Evolutionary conservation across 2,888 invertebrate species (phyloP).

Genomic region (Lithophane leautieri): DNA sequence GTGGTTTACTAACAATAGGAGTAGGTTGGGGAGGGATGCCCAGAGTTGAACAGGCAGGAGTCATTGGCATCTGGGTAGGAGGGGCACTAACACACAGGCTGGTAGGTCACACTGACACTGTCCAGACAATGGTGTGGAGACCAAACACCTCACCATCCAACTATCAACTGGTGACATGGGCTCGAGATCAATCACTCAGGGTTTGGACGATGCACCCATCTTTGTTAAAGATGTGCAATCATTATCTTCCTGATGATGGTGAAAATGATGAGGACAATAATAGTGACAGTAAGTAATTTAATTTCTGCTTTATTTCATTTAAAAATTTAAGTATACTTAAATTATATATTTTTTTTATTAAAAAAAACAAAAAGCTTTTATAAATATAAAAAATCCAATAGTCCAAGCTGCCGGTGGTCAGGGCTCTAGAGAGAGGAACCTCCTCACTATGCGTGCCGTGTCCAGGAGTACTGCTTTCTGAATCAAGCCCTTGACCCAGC

Average conservation of each 20-base stretch:
- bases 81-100: constrained; percentile 96
- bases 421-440: no score
- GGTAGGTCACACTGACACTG: constrained; percentile 98
- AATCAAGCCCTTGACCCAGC: no score
- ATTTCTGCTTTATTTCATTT: not conserved
- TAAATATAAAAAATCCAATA: no score
- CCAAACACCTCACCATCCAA: constrained; percentile 92
- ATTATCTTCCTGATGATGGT: constrained; percentile 92
- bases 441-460: no score
- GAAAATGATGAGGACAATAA: constrained; percentile 89
- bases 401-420: no score
- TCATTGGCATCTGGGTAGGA: constrained; percentile 89
- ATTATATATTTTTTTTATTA: no score
- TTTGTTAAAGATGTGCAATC: constrained; percentile 94
- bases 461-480: no score
- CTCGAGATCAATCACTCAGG: constrained; percentile 97
- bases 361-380: no score
- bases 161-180: constrained; percentile 98
- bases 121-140: constrained; percentile 98
- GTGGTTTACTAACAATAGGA: constrained; percentile 97
- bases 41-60: constrained; percentile 94
- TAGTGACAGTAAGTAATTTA: constrained; percentile 82
- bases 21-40: constrained; percentile 95
- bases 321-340: no score
- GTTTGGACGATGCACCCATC: constrained; percentile 97